Conservation (phyloP, 2,888 invertebrate genomes). For the Apoda limacodes region DNA sequence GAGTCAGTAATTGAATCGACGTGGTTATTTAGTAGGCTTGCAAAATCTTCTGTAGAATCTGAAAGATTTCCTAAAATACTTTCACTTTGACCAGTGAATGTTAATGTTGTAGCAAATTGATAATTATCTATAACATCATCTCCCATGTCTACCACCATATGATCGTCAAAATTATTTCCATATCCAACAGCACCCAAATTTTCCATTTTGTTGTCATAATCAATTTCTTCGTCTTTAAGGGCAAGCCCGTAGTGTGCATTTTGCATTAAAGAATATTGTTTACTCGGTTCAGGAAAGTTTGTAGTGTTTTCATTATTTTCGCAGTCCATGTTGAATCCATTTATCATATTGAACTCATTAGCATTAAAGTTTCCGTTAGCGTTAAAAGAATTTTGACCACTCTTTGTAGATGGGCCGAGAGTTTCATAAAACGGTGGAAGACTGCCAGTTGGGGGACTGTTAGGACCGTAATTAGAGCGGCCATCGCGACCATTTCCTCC, state of each 20-base stretch:
- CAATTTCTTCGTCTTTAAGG: slow-evolving; percentile 85
- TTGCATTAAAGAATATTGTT: slow-evolving; percentile 83
- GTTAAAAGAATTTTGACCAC: slow-evolving; percentile 80
- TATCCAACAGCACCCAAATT: slow-evolving; percentile 73
- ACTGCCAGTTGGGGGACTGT: slow-evolving; percentile 88
- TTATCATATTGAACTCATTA: slow-evolving; percentile 77
- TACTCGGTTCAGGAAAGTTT: slow-evolving; percentile 67
- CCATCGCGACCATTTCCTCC: slow-evolving; percentile 85
- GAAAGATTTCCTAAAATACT: slow-evolving; percentile 82
- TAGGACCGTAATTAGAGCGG: slow-evolving; percentile 87
- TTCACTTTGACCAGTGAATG: slow-evolving; percentile 83
- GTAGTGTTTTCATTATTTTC: slow-evolving; percentile 74
- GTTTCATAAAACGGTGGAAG: slow-evolving; percentile 92
- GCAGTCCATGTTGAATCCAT: slow-evolving; percentile 81
- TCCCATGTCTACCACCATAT: slow-evolving; percentile 86
- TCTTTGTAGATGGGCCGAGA: slow-evolving; percentile 73
- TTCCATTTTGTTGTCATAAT: slow-evolving; percentile 82
- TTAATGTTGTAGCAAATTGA: slow-evolving; percentile 85
- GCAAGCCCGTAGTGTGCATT: slow-evolving; percentile 85
- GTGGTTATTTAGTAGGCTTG: slow-evolving; percentile 79
- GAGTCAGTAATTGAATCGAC: slow-evolving; percentile 75
- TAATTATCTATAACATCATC: slow-evolving; percentile 83
- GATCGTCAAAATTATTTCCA: slow-evolving; percentile 76
- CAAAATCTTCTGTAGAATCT: slow-evolving; percentile 84
- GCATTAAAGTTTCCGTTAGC: slow-evolving; percentile 74